Conservation (phyloP, 2,888 invertebrate genomes). For the Caenorhabditis uteleia region DNA sequence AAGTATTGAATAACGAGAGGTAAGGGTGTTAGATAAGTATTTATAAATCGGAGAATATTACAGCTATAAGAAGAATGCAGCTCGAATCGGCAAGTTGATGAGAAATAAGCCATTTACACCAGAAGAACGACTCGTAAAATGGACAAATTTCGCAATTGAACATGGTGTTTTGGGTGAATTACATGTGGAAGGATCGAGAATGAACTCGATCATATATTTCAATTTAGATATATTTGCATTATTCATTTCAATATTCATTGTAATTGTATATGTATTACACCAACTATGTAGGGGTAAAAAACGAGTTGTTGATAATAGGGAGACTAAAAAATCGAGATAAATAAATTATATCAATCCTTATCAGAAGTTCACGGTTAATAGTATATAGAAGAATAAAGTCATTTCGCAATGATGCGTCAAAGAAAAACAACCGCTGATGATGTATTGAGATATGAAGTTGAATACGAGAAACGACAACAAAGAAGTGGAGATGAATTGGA, state of each 20-base stretch:
- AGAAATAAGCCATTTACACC: conserved; percentile 48
- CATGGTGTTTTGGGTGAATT: conserved; percentile 53
- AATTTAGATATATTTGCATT: conserved; percentile 48
- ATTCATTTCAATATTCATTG: conserved; percentile 5
- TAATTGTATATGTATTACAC: conserved; percentile 20
- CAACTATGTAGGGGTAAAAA: too few relatives aligned
- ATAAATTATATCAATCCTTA: too few relatives aligned
- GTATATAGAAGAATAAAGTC: too few relatives aligned
- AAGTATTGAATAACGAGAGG: conserved; percentile 41
- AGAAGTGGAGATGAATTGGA: too few relatives aligned
- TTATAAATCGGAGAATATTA: too few relatives aligned
- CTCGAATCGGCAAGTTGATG: conserved; percentile 44
- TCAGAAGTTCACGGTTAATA: too few relatives aligned
- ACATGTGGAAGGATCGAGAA: conserved; percentile 45
- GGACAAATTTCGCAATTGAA: conserved; percentile 52
- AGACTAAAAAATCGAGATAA: too few relatives aligned
- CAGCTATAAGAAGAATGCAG: conserved; percentile 46
- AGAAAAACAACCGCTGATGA: too few relatives aligned
- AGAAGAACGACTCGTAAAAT: conserved; percentile 49
- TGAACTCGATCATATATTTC: conserved; percentile 54
- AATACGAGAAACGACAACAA: too few relatives aligned
- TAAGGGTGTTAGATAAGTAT: background rate
- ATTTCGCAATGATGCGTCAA: too few relatives aligned
- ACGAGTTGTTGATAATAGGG: too few relatives aligned
- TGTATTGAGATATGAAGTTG: too few relatives aligned